A percentile compares a stretch with the other conserved stretches of the same genome.
These are phyloP conservation scores for Emys orbicularis DNA, from an alignment of 2,797 vertebrate genomes.

Conservation along the genomic window DNA sequence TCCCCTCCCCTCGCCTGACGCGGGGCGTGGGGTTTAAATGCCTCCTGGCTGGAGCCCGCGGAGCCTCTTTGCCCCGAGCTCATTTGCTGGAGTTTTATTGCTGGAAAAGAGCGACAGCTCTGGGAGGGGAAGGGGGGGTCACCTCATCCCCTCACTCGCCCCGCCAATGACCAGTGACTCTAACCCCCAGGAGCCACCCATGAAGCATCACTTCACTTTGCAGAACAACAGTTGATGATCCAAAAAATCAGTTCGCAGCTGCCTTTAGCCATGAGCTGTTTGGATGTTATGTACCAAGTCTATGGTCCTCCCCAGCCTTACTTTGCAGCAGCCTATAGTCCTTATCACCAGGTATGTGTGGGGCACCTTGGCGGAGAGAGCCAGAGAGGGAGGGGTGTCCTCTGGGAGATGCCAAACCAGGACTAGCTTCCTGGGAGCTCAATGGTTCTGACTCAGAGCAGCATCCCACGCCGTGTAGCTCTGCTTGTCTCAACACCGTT, in stretches of 20 bases:
- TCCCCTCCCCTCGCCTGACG: not conserved
- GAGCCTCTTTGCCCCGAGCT: not conserved
- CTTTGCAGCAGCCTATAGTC: conserved; percentile 91
- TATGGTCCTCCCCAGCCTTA: conserved; percentile 94
- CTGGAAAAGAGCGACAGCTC: not conserved
- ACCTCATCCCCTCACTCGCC: conserved; percentile 27
- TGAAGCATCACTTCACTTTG: conserved; percentile 76
- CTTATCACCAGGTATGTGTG: conserved; percentile 92
- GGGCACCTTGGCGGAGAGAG: not conserved
- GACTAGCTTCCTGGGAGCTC: too few relatives aligned
- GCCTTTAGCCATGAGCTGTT: conserved; percentile 95
- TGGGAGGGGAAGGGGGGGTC: conserved; percentile 6
- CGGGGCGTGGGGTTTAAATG: conserved; percentile 65
- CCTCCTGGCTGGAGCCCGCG: not conserved
- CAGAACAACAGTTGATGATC: conserved; percentile 77
- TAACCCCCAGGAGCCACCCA: conserved; percentile 59
- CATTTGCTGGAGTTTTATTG: not conserved
- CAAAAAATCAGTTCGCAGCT: conserved; percentile 23
- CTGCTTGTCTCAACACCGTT: too few relatives aligned
- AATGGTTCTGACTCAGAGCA: not conserved
- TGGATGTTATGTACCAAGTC: conserved; percentile 99
- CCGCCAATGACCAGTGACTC: conserved; percentile 51
- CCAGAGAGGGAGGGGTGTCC: conserved; percentile 52
- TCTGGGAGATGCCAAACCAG: conserved; percentile 10
- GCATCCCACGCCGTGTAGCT: conserved; percentile 32